Conservation (phyloP, 2,113 vertebrate genomes). For the Excalfactoria chinensis region DNA sequence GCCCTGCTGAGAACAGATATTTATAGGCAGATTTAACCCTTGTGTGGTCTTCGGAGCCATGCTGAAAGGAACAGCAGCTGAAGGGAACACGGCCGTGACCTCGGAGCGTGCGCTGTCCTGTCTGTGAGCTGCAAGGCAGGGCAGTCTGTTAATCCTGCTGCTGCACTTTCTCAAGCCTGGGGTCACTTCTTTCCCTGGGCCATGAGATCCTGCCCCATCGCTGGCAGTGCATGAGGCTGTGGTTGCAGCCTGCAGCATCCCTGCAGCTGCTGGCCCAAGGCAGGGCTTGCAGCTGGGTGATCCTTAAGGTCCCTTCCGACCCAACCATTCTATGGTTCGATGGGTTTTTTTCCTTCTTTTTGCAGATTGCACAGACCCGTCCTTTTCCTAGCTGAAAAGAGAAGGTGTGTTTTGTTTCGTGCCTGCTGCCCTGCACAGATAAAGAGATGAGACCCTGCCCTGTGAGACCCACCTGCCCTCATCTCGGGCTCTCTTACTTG, state of each 20-base stretch:
- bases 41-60: conserved; percentile 47
- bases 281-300: too few relatives aligned
- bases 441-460: not conserved
- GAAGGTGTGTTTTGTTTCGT: not conserved
- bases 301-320: too few relatives aligned
- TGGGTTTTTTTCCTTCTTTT: not conserved
- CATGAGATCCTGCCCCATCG: not conserved
- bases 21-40: conserved; percentile 81
- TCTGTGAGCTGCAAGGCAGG: not conserved
- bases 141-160: not conserved
- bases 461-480: not conserved
- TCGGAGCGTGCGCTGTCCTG: not conserved
- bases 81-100: not conserved
- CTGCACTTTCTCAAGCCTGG: not conserved
- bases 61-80: conserved; percentile 13
- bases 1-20: conserved; percentile 81
- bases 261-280: too few relatives aligned
- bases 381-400: not conserved
- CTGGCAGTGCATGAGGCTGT: too few relatives aligned
- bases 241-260: too few relatives aligned
- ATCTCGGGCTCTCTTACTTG: not conserved
- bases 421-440: not conserved
- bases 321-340: too few relatives aligned
- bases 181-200: not conserved
- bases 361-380: not conserved